A percentile compares a stretch with the other conserved stretches of the same genome.
Conservation (phyloP, 2,888 invertebrate species). For the Oegoconia quadripuncta region DNA sequence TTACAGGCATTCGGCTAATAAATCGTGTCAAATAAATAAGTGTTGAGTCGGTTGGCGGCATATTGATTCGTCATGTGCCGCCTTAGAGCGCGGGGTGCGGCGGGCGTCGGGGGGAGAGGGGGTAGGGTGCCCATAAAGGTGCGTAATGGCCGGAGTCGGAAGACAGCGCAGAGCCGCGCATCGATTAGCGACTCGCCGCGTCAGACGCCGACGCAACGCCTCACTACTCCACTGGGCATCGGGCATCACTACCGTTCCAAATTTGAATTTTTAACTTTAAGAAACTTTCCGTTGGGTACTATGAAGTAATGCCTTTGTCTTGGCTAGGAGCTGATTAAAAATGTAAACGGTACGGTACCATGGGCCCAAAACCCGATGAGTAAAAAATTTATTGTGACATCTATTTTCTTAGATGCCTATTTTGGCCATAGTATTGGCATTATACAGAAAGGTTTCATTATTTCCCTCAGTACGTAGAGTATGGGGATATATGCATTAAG, state of each 20-base stretch:
- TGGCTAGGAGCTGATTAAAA: too few relatives aligned
- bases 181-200: conserved; percentile 83
- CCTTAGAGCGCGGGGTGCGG: conserved; percentile 58
- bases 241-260: conserved; percentile 23
- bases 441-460: too few relatives aligned
- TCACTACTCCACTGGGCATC: conserved; percentile 13
- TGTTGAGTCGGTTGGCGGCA: conserved; percentile 78
- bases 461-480: too few relatives aligned
- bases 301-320: too few relatives aligned
- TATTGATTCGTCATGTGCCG: conserved; percentile 80
- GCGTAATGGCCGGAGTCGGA: conserved; percentile 86
- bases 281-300: background rate
- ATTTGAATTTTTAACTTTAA: too few relatives aligned
- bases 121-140: conserved; percentile 83
- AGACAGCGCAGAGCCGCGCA: conserved; percentile 84
- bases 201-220: conserved; percentile 71
- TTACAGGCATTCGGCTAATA: conserved; percentile 78
- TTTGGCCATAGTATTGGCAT: too few relatives aligned
- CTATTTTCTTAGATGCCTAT: too few relatives aligned
- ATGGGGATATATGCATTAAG: too few relatives aligned
- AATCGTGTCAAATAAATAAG: conserved; percentile 79
- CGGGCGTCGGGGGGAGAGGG: conserved; percentile 46
- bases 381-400: too few relatives aligned
- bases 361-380: too few relatives aligned
- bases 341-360: too few relatives aligned